Evolutionary conservation across 2,888 invertebrate genomes (phyloP).

Genomic region (Microchrysa polita): DNA sequence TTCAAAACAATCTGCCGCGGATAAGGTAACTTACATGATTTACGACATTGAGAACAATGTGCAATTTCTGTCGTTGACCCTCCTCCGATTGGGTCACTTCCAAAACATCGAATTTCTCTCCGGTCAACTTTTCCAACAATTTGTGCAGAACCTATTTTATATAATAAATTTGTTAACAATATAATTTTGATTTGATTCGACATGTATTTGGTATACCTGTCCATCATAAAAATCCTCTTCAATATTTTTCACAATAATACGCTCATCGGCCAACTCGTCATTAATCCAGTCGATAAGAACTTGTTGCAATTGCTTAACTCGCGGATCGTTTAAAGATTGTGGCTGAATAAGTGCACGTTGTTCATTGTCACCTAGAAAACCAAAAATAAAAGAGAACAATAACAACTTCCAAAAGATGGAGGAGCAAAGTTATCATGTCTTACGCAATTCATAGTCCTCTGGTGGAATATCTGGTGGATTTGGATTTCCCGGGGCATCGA

Average conservation of each 20-base stretch:
- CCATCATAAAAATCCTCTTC: slow-evolving; percentile 98
- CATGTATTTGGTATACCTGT: slow-evolving; percentile 68
- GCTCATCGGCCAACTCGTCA: slow-evolving; percentile 93
- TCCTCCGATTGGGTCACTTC: slow-evolving; percentile 99
- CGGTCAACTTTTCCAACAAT: slow-evolving; percentile 83
- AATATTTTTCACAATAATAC: slow-evolving; percentile 96
- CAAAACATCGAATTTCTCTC: slow-evolving; percentile 91
- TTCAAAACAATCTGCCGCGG: background rate
- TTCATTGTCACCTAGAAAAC: slow-evolving; percentile 90
- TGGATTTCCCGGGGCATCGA: slow-evolving; percentile 95
- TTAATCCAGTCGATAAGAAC: slow-evolving; percentile 98
- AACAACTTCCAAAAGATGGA: background rate
- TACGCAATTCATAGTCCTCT: slow-evolving; percentile 91
- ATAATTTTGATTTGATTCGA: background rate
- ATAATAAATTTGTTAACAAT: background rate
- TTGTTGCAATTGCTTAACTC: slow-evolving; percentile 83
- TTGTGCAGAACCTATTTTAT: slow-evolving; percentile 73
- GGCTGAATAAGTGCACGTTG: slow-evolving; percentile 96
- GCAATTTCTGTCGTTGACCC: slow-evolving; percentile 94
- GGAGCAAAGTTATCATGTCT: slow-evolving; percentile 56
- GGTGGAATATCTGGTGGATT: slow-evolving; percentile 88
- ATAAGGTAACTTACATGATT: slow-evolving; percentile 74
- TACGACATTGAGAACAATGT: slow-evolving; percentile 86
- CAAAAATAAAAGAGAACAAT: background rate
- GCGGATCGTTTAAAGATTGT: slow-evolving; percentile 85